phyloP scores from a whole-genome alignment of 1,140 invertebrate genomes.

The Caerostris extrusa region DNA sequence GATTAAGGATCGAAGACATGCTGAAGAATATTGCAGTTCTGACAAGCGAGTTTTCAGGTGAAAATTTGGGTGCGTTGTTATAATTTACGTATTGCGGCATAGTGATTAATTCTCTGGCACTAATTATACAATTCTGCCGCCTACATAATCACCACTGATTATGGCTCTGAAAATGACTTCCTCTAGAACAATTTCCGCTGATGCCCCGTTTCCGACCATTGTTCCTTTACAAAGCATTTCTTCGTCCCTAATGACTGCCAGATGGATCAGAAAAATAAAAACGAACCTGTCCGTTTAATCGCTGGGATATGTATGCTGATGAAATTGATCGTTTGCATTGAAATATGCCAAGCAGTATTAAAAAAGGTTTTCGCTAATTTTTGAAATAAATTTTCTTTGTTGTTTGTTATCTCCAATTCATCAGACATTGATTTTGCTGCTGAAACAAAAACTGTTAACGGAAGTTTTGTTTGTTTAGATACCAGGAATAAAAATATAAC shows the following conservation, averaged over 20 bases:
- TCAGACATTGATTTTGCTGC: too few relatives aligned
- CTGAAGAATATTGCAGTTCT: slow-evolving; percentile 2
- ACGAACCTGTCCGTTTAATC: slow-evolving; percentile 13
- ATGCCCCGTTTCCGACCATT: slow-evolving; percentile 37
- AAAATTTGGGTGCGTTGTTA: neutral
- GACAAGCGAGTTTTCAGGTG: slow-evolving; percentile 15
- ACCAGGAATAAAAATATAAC: too few relatives aligned
- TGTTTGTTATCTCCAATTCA: too few relatives aligned
- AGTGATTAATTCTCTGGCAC: slow-evolving; percentile 43
- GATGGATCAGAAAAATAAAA: slow-evolving; percentile 34
- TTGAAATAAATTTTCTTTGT: too few relatives aligned
- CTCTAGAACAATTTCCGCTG: slow-evolving; percentile 57
- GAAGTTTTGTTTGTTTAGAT: too few relatives aligned
- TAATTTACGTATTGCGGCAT: slow-evolving; percentile 30
- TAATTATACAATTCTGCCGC: slow-evolving; percentile 73
- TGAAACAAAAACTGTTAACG: too few relatives aligned
- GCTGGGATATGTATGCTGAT: neutral
- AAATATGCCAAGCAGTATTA: neutral
- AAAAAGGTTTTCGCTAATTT: too few relatives aligned
- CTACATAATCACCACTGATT: slow-evolving; percentile 74
- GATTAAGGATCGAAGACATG: slow-evolving; percentile 12
- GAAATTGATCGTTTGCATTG: neutral
- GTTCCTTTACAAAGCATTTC: slow-evolving; percentile 63
- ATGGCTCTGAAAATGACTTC: slow-evolving; percentile 67
- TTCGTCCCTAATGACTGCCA: slow-evolving; percentile 33